A percentile compares a stretch with the other conserved stretches of the same genome.
phyloP scores from a whole-genome alignment of 2,797 vertebrate species.

The Myotis findleyi region DNA sequence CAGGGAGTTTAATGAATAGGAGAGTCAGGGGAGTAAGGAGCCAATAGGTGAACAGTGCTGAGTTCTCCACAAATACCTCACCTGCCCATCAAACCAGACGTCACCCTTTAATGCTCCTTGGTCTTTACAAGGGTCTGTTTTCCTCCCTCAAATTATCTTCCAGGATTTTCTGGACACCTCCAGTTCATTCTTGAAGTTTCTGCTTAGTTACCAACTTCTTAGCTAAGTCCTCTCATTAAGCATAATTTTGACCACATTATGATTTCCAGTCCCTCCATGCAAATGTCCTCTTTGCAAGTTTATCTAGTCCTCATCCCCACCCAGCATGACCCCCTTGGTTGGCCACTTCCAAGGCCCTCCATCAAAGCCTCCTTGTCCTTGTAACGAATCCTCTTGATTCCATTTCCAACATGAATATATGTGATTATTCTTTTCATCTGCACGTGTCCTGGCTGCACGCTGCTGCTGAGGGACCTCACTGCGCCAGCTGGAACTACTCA shows the following conservation, averaged over 20 bases:
- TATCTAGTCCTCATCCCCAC: background rate
- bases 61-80: background rate
- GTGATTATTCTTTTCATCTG: background rate
- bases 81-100: background rate
- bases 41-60: rapidly evolving
- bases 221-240: background rate
- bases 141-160: background rate
- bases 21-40: background rate
- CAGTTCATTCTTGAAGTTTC: background rate
- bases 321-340: background rate
- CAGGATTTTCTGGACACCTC: background rate
- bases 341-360: background rate
- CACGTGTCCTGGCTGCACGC: rapidly evolving
- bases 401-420: background rate
- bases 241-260: background rate
- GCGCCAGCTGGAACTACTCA: rapidly evolving
- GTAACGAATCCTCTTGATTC: background rate
- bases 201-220: background rate
- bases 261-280: background rate
- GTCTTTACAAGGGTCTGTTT: background rate
- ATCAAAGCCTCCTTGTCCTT: background rate
- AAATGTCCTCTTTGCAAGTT: background rate
- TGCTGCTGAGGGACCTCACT: rapidly evolving
- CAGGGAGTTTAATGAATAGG: rapidly evolving
- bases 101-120: background rate